phyloP scores from a whole-genome alignment of 2,888 invertebrate species.

The Laothoe populi region DNA sequence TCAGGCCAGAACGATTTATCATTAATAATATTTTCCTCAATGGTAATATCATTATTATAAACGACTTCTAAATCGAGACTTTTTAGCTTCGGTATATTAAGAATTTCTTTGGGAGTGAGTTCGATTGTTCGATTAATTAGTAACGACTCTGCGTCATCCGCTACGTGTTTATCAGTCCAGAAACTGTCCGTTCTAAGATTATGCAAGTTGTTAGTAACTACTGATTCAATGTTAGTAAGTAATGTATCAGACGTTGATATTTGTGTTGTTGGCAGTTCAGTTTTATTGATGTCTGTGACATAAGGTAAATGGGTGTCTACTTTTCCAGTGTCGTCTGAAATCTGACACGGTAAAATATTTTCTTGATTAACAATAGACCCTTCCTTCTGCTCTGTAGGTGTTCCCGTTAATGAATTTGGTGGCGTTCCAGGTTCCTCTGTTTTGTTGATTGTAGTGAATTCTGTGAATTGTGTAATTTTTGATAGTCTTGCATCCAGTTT shows the following conservation, averaged over 20 bases:
- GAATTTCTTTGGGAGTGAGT: slow-evolving; percentile 33
- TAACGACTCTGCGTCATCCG: slow-evolving; percentile 85
- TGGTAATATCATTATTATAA: slow-evolving; percentile 42
- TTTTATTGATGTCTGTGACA: background rate
- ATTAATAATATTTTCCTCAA: slow-evolving; percentile 62
- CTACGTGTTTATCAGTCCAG: slow-evolving; percentile 84
- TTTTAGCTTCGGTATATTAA: slow-evolving; percentile 38
- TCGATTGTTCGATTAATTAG: slow-evolving; percentile 51
- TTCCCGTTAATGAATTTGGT: slow-evolving; percentile 9
- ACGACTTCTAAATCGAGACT: slow-evolving; percentile 35
- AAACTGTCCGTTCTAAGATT: slow-evolving; percentile 81
- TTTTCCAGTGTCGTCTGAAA: background rate
- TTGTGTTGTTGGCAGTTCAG: too few species aligned
- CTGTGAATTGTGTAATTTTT: slow-evolving; percentile 38
- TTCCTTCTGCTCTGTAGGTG: slow-evolving; percentile 11
- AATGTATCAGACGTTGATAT: slow-evolving; percentile 34
- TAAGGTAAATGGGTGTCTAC: background rate
- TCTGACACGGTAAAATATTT: too few species aligned
- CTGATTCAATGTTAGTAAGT: slow-evolving; percentile 57
- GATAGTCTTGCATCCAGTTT: slow-evolving; percentile 28
- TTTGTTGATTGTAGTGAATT: slow-evolving; percentile 27
- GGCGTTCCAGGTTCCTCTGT: slow-evolving; percentile 26
- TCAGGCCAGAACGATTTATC: slow-evolving; percentile 86
- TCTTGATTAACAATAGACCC: background rate
- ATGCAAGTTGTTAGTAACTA: slow-evolving; percentile 59